These are phyloP conservation scores for Chaenogobius annularis DNA, from an alignment of 2,113 vertebrate genomes.

Conservation along the genomic window DNA sequence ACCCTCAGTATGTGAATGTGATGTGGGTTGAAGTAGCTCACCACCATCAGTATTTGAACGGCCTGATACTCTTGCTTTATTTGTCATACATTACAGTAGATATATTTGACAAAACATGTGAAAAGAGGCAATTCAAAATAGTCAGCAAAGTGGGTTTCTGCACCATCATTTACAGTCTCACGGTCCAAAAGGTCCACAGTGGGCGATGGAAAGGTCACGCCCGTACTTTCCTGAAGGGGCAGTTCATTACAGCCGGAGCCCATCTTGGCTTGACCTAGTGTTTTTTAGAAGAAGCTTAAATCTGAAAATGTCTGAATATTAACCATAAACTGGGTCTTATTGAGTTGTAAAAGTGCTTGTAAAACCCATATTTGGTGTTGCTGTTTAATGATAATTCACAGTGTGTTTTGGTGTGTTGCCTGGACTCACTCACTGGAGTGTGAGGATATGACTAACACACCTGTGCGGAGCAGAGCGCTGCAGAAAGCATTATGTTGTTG, in stretches of 20 bases:
- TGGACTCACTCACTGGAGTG: constrained; percentile 9
- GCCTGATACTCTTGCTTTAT: no score
- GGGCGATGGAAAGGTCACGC: neutral
- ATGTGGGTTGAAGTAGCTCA: no score
- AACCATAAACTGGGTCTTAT: neutral
- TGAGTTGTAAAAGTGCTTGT: constrained; percentile 3
- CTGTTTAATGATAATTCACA: constrained; percentile 3
- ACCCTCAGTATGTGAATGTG: no score
- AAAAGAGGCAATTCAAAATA: neutral
- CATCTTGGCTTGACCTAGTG: neutral
- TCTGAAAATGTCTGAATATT: neutral
- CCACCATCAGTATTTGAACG: no score
- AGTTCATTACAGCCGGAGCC: neutral
- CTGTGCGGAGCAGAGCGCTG: constrained; percentile 23
- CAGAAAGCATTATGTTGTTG: constrained; percentile 57
- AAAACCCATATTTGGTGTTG: constrained; percentile 7
- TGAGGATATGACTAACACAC: constrained; percentile 28
- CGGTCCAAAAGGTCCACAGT: neutral
- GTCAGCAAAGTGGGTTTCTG: neutral
- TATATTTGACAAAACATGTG: neutral
- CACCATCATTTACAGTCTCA: neutral
- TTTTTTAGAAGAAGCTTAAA: neutral
- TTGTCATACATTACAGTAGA: neutral
- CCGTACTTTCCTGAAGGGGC: neutral
- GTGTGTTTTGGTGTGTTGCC: constrained; percentile 7